A percentile compares a stretch with the other conserved stretches of the same genome.
phyloP scores from a whole-genome alignment of 2,113 vertebrate genomes.

The Columba livia region DNA sequence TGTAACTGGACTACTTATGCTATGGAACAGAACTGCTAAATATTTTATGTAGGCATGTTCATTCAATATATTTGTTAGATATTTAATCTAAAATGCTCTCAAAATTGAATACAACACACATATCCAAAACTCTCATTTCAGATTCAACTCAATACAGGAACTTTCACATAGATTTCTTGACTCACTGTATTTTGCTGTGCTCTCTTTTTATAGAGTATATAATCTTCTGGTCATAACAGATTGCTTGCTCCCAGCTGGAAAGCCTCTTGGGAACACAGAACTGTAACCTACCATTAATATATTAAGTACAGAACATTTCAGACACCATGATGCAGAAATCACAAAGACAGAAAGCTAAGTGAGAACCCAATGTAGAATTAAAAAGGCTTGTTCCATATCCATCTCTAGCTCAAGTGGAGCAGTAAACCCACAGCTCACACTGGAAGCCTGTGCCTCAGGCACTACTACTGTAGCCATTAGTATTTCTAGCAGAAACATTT shows the following conservation, averaged over 20 bases:
- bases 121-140: not conserved
- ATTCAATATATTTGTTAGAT: not conserved
- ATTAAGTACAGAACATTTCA: constrained; percentile 18
- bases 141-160: not conserved
- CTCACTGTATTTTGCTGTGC: not conserved
- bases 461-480: not conserved
- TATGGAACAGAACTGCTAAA: not conserved
- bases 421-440: not conserved
- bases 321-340: not conserved
- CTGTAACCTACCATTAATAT: not conserved
- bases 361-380: not conserved
- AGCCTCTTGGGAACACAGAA: constrained; percentile 3
- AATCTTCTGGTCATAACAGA: constrained; percentile 4
- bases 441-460: not conserved
- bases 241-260: not conserved
- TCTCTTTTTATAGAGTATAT: not conserved
- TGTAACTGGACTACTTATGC: not conserved
- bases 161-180: not conserved
- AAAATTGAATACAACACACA: not conserved
- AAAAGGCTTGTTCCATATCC: not conserved
- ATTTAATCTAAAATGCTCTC: not conserved
- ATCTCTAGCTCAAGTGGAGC: not conserved
- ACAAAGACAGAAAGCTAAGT: not conserved
- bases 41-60: not conserved
- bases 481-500: not conserved